Base-by-base conservation (phyloP, 2,888 invertebrate species). In the Creontiades dilutus region DNA sequence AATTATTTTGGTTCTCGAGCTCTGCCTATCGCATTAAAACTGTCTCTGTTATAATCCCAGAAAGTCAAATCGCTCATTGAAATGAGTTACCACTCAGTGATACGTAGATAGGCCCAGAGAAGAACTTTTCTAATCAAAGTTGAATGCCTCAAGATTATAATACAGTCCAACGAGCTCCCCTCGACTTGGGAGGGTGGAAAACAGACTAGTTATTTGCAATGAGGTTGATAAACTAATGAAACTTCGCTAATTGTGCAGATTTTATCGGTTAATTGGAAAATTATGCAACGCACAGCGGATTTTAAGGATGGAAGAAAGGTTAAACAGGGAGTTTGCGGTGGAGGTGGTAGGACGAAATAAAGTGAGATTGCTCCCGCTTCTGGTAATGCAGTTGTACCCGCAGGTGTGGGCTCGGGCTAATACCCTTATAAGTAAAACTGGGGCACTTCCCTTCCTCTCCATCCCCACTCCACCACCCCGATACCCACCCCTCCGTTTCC, bases 211-310 rank as follows among this genome's bases (percentile, higher is more conserved):
- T 85, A 85, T 85, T 85, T 85, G 68, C 61, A 85, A 61, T 61
- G 37, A 57, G 37, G 61, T 61, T 85, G 85, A 85, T 85, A 85
- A 85, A 19, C 85, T 61, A 61, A 85, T 85, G 85, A 85, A 82
- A 85, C 55, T 85, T 85, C 16, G 85, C 85, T 85, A 85, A 85
- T 85, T 85, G 85, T 57, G 61, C 28, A 85, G 85, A 85, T 85
- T 85, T 85, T 85, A 85, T 85, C 85, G 57, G 85, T 16, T 61
- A 82, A 82, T 55, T 57, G 48, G 85, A 57, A 85, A 85, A 85
- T 85, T 85, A 85, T 85, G 85, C 47, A 85, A 61, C 61, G 68
- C 52, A 55, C 23, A 82, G 55, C 23, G 82, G 78, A 46, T 78
- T 46, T 46, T 78, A 19, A 78, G 19, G 23, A 27, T 23, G 23